Evolutionary conservation across 1,140 invertebrate genomes (phyloP).

Genomic region (Nautilus pompilius): DNA sequence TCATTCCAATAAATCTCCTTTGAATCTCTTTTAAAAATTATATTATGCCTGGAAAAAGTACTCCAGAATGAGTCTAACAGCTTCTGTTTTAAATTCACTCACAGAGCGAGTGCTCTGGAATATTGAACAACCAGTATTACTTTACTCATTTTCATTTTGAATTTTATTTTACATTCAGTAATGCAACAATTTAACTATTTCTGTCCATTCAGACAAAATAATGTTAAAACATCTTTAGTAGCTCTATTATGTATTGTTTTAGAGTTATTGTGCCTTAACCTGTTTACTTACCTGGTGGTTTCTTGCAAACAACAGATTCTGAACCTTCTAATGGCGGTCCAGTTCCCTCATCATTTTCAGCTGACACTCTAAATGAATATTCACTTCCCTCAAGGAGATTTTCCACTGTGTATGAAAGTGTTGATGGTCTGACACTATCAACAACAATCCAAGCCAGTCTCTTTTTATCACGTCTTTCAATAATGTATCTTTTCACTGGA

Average conservation of each 20-base stretch:
- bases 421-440: slow-evolving; percentile 26
- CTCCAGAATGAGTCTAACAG: no score
- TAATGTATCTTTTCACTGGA: slow-evolving; percentile 91
- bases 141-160: no score
- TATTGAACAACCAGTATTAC: no score
- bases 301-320: slow-evolving; percentile 32
- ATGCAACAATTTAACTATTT: no score
- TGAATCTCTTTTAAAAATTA: no score
- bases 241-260: background rate
- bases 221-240: no score
- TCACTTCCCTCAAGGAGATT: slow-evolving; percentile 86
- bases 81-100: no score
- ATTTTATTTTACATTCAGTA: no score
- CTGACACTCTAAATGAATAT: slow-evolving; percentile 85
- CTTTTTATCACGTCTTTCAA: slow-evolving; percentile 72
- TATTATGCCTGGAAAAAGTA: no score
- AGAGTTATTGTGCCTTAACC: background rate
- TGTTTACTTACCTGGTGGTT: slow-evolving; percentile 36
- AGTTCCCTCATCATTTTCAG: slow-evolving; percentile 85
- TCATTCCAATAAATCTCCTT: no score
- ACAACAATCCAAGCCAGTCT: slow-evolving; percentile 40
- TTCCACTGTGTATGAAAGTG: slow-evolving; percentile 63
- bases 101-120: no score
- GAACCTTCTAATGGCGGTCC: slow-evolving; percentile 76
- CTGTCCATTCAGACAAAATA: no score